These are phyloP conservation scores for Globodera ellingtonae DNA, from an alignment of 1,140 invertebrate species.

Conservation along the genomic window DNA sequence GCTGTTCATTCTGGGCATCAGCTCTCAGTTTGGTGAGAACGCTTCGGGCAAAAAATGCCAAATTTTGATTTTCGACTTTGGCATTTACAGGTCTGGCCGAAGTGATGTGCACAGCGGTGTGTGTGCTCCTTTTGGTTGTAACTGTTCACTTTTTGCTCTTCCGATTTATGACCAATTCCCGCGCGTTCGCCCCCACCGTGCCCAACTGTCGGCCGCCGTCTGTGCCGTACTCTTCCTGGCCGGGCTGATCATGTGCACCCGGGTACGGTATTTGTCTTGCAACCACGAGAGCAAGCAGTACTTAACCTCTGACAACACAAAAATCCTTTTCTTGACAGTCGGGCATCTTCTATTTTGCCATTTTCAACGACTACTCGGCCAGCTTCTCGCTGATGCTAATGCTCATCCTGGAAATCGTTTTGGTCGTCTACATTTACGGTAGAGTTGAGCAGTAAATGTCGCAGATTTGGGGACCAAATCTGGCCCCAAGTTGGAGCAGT, in stretches of 20 bases:
- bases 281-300: neutral
- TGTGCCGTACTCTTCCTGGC: conserved; percentile 34
- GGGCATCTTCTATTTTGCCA: conserved; percentile 45
- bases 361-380: conserved; percentile 48
- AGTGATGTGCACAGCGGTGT: conserved; percentile 34
- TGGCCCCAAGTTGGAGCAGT: too few relatives aligned
- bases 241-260: conserved; percentile 34
- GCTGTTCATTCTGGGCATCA: conserved; percentile 86
- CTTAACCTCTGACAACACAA: neutral
- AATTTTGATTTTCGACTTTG: neutral
- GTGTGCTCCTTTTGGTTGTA: neutral
- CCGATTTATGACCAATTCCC: conserved; percentile 46
- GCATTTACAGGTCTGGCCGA: conserved; percentile 30
- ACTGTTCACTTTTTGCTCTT: neutral
- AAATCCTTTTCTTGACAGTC: conserved; percentile 18
- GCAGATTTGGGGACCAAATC: too few relatives aligned
- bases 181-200: conserved; percentile 19
- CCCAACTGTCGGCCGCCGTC: conserved; percentile 26
- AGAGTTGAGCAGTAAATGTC: neutral
- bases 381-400: conserved; percentile 43
- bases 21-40: conserved; percentile 69
- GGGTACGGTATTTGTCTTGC: conserved; percentile 8
- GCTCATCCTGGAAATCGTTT: conserved; percentile 38
- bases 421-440: conserved; percentile 48
- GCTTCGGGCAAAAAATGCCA: too few relatives aligned